A percentile compares a stretch with the other conserved stretches of the same genome.
phyloP scores from a whole-genome alignment of 2,888 invertebrate genomes.

The Cryptocephalus primarius region DNA sequence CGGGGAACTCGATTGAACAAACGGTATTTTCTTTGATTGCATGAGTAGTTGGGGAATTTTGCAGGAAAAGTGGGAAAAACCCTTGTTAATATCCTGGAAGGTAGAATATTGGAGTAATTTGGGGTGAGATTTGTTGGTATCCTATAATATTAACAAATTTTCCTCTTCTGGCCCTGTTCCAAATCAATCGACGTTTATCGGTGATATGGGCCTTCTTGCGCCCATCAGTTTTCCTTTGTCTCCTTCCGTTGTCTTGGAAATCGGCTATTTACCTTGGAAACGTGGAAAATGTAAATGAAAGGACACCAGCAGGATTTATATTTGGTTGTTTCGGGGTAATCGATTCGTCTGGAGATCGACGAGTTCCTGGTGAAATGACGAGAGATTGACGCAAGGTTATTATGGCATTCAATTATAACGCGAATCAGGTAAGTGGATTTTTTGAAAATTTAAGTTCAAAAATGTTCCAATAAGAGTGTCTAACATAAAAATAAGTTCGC shows the following conservation, averaged over 20 bases:
- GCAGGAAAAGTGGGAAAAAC: too few species aligned
- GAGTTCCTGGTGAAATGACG: not conserved
- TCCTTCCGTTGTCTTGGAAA: constrained; percentile 13
- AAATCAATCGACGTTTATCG: not conserved
- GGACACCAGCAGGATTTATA: constrained; percentile 1
- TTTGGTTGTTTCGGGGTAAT: not conserved
- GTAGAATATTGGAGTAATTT: too few species aligned
- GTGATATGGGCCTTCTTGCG: not conserved
- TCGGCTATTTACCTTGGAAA: constrained; percentile 15
- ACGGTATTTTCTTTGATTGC: too few species aligned
- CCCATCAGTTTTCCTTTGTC: constrained; percentile 4
- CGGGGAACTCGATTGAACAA: too few species aligned
- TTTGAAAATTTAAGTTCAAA: too few species aligned
- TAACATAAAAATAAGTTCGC: too few species aligned
- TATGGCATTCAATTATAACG: constrained; percentile 17
- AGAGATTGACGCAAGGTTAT: not conserved
- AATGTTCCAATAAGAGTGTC: too few species aligned
- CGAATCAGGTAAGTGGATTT: constrained; percentile 14
- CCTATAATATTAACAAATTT: too few species aligned
- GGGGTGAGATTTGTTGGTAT: too few species aligned
- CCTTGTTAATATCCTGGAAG: too few species aligned
- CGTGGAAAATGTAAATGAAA: constrained; percentile 3
- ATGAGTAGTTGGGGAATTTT: too few species aligned
- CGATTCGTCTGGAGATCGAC: not conserved
- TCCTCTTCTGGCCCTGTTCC: constrained; percentile 1